Conservation (phyloP, 2,113 vertebrate species). For the Herpailurus yagouaroundi region DNA sequence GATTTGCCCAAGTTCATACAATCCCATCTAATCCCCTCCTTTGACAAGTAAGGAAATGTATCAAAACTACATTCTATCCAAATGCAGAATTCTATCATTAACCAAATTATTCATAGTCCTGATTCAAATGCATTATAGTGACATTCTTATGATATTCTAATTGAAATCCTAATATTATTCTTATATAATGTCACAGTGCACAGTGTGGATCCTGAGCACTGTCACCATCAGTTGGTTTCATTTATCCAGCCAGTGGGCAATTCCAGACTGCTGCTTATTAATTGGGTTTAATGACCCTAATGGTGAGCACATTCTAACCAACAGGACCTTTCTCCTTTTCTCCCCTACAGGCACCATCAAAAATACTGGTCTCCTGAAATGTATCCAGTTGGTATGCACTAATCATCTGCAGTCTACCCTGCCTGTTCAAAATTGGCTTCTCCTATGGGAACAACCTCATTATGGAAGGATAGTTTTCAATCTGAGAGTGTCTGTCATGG, state of each 20-base stretch:
- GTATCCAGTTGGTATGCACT: not conserved
- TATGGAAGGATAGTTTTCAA: not conserved
- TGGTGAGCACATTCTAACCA: not conserved
- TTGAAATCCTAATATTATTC: not conserved
- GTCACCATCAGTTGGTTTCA: not conserved
- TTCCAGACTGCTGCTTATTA: not conserved
- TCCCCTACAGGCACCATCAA: not conserved
- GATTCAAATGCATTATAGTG: not conserved
- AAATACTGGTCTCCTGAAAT: not conserved
- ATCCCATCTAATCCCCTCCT: not conserved
- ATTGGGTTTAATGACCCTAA: not conserved
- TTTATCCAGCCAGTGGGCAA: not conserved
- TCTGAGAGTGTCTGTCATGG: not conserved
- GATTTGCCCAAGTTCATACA: not conserved
- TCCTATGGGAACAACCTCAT: not conserved
- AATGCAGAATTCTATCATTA: slow-evolving; percentile 17
- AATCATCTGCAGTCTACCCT: not conserved
- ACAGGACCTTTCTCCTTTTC: not conserved
- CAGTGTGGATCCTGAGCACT: too few species aligned
- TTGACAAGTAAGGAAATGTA: not conserved
- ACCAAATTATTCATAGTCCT: not conserved
- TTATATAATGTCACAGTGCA: not conserved
- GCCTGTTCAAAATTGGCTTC: not conserved
- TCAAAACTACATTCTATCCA: not conserved
- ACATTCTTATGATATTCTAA: not conserved